phyloP scores from a whole-genome alignment of 1,140 invertebrate species.

The Drosophila littoralis region DNA sequence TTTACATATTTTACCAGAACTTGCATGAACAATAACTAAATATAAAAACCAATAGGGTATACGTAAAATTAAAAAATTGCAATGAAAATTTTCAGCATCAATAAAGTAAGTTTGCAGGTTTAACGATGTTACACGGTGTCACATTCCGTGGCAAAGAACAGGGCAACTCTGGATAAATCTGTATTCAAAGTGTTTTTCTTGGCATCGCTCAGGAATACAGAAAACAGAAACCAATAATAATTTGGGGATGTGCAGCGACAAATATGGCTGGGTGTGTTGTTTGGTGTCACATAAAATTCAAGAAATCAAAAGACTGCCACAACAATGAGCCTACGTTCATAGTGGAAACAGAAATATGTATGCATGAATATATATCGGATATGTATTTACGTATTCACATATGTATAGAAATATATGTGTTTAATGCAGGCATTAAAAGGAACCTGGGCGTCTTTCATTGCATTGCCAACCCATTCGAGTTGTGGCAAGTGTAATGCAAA shows the following conservation, averaged over 20 bases:
- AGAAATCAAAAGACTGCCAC: conserved; percentile 4
- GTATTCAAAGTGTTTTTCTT: neutral
- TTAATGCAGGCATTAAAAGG: conserved; percentile 14
- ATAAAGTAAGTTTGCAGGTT: no score
- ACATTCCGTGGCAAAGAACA: no score
- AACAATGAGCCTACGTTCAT: neutral
- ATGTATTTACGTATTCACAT: neutral
- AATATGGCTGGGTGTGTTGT: no score
- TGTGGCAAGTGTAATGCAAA: conserved; percentile 50
- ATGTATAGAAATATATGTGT: neutral
- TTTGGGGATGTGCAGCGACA: no score
- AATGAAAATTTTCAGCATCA: no score
- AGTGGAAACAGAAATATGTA: neutral
- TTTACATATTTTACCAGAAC: no score
- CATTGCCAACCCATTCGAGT: conserved; percentile 22
- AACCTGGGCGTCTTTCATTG: conserved; percentile 24
- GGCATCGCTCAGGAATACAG: no score
- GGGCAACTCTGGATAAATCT: no score
- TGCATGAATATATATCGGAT: neutral
- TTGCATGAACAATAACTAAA: no score
- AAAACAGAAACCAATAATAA: neutral
- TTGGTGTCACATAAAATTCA: neutral
- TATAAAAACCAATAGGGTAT: no score
- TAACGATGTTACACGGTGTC: no score
- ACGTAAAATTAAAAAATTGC: neutral